Evolutionary conservation across 2,797 vertebrate genomes (phyloP).

Genomic region (Brachymystax lenok): DNA sequence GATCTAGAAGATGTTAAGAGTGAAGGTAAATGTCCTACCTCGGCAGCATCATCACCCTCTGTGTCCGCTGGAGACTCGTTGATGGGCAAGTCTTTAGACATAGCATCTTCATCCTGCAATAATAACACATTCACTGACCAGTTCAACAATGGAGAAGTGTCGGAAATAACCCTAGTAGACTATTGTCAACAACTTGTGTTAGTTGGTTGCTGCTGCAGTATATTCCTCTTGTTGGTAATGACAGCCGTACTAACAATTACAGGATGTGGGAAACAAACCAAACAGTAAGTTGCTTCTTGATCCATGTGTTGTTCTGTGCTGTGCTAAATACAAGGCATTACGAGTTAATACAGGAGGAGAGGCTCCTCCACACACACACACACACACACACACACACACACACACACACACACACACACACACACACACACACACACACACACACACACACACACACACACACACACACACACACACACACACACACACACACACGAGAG

Average conservation of each 20-base stretch:
- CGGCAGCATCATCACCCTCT: not conserved
- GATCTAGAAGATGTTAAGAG: not conserved
- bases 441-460: too few relatives aligned
- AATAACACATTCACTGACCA: not conserved
- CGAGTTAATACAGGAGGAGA: conserved; percentile 34
- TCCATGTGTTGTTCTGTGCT: too few relatives aligned
- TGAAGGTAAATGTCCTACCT: not conserved
- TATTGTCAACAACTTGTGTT: not conserved
- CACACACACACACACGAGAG: too few relatives aligned
- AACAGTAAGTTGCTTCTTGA: too few relatives aligned
- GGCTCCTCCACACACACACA: too few relatives aligned
- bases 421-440: too few relatives aligned
- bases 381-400: too few relatives aligned
- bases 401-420: too few relatives aligned
- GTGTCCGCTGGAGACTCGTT: not conserved
- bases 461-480: not conserved
- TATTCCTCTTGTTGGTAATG: not conserved
- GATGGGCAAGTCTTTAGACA: not conserved
- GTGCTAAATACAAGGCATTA: not conserved
- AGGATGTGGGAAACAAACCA: too few relatives aligned
- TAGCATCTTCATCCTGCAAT: not conserved
- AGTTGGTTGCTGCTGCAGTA: not conserved
- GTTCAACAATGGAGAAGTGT: not conserved
- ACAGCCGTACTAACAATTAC: not conserved
- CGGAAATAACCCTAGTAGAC: not conserved